phyloP scores from a whole-genome alignment of 2,797 vertebrate species.

The Lophotriccus pileatus region DNA sequence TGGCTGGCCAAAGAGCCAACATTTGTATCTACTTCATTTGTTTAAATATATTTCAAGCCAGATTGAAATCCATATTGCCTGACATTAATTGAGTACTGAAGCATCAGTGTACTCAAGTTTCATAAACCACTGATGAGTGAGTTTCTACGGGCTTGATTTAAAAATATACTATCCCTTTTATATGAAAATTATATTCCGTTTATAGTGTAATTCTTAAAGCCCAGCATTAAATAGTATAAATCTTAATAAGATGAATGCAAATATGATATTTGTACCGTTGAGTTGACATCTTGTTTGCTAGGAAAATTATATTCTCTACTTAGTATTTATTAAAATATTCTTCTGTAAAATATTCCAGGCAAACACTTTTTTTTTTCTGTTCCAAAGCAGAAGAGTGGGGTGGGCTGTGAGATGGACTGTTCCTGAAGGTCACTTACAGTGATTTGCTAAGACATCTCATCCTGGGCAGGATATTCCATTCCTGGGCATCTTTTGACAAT shows the following conservation, averaged over 20 bases:
- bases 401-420: neutral
- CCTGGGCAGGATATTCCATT: neutral
- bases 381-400: neutral
- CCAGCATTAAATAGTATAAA: conserved; percentile 67
- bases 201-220: conserved; percentile 63
- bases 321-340: conserved; percentile 52
- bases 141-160: conserved; percentile 70
- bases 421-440: conserved; percentile 3
- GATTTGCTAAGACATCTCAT: neutral
- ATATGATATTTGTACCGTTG: conserved; percentile 63
- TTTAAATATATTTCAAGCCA: conserved; percentile 82
- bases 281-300: conserved; percentile 68
- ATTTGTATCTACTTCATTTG: conserved; percentile 82
- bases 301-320: conserved; percentile 58
- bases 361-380: neutral
- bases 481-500: neutral
- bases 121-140: conserved; percentile 70
- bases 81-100: conserved; percentile 79
- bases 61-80: conserved; percentile 83
- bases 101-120: conserved; percentile 69
- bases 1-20: conserved; percentile 77
- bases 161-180: conserved; percentile 68
- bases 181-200: conserved; percentile 69
- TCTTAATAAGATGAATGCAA: conserved; percentile 72
- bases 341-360: conserved; percentile 26